Conservation (phyloP, 2,113 vertebrate genomes). For the Elaphurus davidianus region DNA sequence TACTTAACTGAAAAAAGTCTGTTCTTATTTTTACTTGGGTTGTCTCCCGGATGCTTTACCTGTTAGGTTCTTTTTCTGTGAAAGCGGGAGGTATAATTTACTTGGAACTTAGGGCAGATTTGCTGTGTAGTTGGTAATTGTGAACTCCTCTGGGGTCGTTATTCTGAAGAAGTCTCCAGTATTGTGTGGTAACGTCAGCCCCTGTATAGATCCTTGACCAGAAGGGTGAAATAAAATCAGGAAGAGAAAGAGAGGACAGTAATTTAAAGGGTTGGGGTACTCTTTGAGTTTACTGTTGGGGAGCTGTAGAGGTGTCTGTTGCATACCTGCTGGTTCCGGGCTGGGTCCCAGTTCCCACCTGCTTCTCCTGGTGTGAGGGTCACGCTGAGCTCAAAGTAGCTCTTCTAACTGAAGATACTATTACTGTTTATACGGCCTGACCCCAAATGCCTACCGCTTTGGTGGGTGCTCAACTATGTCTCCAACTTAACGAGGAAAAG, state of each 20-base stretch:
- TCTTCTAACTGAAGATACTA: not conserved
- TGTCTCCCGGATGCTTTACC: not conserved
- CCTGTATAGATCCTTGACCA: not conserved
- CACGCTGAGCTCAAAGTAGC: not conserved
- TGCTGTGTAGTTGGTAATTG: not conserved
- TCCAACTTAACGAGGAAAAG: not conserved
- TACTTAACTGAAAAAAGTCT: conserved; percentile 3
- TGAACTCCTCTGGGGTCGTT: not conserved
- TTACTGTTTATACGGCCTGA: not conserved
- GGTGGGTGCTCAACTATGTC: not conserved
- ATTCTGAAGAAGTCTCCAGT: not conserved
- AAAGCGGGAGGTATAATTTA: conserved; percentile 9
- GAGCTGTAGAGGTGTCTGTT: not conserved
- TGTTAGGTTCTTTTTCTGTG: not conserved
- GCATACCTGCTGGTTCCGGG: not conserved
- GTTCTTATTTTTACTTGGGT: conserved; percentile 18
- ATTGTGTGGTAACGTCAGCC: not conserved
- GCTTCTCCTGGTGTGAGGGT: not conserved
- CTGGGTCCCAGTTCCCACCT: not conserved
- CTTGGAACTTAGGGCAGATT: not conserved
- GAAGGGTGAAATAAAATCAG: not conserved
- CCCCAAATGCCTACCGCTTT: not conserved
- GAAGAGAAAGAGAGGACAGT: not conserved
- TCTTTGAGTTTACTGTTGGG: not conserved
- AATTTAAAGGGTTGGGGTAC: not conserved